phyloP scores from a whole-genome alignment of 2,797 vertebrate genomes.

The Anguilla pacifica region DNA sequence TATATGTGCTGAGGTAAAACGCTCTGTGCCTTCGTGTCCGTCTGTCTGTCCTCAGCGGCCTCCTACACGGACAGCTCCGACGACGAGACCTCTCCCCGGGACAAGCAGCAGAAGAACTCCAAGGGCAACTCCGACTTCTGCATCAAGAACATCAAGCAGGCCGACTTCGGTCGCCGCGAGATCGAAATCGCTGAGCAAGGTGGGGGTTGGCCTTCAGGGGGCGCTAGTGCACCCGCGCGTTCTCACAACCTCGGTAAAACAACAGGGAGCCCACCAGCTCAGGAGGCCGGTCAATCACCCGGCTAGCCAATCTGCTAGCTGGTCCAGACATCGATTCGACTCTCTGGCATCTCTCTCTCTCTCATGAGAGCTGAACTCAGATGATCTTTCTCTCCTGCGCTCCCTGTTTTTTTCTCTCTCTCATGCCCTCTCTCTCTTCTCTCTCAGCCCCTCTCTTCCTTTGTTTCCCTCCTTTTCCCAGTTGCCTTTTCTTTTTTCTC shows the following conservation, averaged over 20 bases:
- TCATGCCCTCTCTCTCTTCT: not conserved
- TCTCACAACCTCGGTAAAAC: not conserved
- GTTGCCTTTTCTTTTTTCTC: not conserved
- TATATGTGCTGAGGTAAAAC: too few relatives aligned
- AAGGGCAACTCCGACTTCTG: conserved; percentile 95
- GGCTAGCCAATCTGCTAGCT: not conserved
- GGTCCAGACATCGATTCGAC: not conserved
- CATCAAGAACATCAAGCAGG: conserved; percentile 98
- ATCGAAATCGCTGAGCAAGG: conserved; percentile 98
- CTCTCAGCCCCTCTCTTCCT: not conserved
- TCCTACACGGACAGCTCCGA: conserved; percentile 98
- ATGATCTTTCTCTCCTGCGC: not conserved
- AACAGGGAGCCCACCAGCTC: not conserved
- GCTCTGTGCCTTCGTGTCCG: not conserved
- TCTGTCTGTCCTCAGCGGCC: conserved; percentile 76
- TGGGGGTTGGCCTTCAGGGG: conserved; percentile 29
- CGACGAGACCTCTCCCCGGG: conserved; percentile 94
- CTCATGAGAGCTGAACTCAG: not conserved
- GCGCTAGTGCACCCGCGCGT: not conserved
- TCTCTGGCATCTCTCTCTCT: not conserved
- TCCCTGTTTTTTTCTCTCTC: not conserved
- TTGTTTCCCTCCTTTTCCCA: not conserved
- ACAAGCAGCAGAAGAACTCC: conserved; percentile 98
- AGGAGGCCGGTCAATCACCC: too few relatives aligned
- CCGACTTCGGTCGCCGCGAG: conserved; percentile 94